Conservation (phyloP, 1,140 invertebrate species). For the Polypedilum pembai region DNA sequence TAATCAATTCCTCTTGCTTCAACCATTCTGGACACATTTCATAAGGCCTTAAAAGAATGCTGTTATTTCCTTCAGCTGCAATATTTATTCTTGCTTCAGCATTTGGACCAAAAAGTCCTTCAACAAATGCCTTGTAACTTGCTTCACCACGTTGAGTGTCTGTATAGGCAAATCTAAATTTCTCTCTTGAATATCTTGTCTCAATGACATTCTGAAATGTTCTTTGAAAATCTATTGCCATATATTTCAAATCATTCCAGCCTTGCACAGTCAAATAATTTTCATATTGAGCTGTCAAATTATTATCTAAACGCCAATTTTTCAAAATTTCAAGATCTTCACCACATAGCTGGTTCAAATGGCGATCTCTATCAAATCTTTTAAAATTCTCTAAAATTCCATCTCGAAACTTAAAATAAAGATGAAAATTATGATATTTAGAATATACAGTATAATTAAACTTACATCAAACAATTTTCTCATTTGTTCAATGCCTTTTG, state of each 20-base stretch:
- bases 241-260: conserved; percentile 50
- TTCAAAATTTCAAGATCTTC: conserved; percentile 51
- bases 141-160: conserved; percentile 55
- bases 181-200: conserved; percentile 36
- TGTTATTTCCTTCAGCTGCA: conserved; percentile 44
- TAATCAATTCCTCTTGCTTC: conserved; percentile 36
- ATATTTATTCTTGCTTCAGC: conserved; percentile 41
- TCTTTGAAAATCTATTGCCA: conserved; percentile 52
- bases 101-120: conserved; percentile 55
- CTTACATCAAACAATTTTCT: conserved; percentile 47
- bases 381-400: conserved; percentile 53
- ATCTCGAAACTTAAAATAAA: conserved; percentile 38
- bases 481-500: conserved; percentile 46
- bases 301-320: conserved; percentile 52
- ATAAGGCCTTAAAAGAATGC: conserved; percentile 49
- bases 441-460: not conserved
- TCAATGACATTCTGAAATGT: conserved; percentile 46
- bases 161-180: conserved; percentile 56
- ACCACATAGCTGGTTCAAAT: conserved; percentile 48
- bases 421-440: not conserved
- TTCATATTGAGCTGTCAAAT: conserved; percentile 49
- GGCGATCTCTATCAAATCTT: conserved; percentile 34
- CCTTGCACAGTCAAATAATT: conserved; percentile 51
- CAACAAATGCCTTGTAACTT: conserved; percentile 57
- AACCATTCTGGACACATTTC: conserved; percentile 38